phyloP scores from a whole-genome alignment of 2,797 vertebrate species.

The Danio tinwini region DNA sequence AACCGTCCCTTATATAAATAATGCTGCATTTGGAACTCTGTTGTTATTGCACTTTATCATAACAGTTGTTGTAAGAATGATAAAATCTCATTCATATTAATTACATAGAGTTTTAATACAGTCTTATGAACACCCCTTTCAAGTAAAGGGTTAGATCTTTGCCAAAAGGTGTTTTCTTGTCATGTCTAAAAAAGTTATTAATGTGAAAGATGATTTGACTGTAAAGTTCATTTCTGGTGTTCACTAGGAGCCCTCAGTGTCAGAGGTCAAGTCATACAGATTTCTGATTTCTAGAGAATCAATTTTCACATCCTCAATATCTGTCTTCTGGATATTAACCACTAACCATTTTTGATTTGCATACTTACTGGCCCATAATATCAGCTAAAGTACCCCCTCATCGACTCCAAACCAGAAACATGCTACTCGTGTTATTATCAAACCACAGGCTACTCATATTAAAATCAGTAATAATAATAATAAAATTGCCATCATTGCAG shows the following conservation, averaged over 20 bases:
- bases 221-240: not conserved
- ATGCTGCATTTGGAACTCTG: too few species aligned
- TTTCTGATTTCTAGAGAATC: slow-evolving; percentile 12
- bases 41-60: too few species aligned
- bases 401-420: not conserved
- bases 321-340: not conserved
- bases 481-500: not conserved
- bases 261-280: slow-evolving; percentile 29
- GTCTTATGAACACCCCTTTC: too few species aligned
- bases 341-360: not conserved
- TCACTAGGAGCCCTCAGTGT: slow-evolving; percentile 10
- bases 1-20: too few species aligned
- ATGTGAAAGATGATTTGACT: not conserved
- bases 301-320: slow-evolving; percentile 4
- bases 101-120: too few species aligned
- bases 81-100: too few species aligned
- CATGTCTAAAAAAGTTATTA: not conserved
- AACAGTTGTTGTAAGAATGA: too few species aligned
- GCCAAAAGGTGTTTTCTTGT: not conserved
- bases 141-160: not conserved
- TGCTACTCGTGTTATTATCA: not conserved
- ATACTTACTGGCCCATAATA: not conserved
- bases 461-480: not conserved
- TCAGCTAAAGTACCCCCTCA: not conserved
- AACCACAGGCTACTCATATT: too few species aligned